These are phyloP conservation scores for Onychostruthus taczanowskii DNA, from an alignment of 2,113 vertebrate species.

Conservation along the genomic window DNA sequence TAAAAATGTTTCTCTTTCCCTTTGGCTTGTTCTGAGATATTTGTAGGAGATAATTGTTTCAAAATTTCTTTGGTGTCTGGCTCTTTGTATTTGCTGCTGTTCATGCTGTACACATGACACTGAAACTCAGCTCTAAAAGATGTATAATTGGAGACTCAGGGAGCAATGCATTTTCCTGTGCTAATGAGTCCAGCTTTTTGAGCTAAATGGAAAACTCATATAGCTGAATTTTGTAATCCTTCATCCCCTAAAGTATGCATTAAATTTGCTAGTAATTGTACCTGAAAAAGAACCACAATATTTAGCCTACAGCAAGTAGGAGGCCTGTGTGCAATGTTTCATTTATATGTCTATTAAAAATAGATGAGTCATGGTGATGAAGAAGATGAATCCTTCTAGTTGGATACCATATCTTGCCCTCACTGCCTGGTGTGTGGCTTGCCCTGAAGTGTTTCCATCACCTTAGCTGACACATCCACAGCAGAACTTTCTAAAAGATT, in stretches of 20 bases:
- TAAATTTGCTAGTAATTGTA: neutral
- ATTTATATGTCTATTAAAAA: slow-evolving; percentile 7
- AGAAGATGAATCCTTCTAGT: neutral
- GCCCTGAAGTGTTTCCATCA: neutral
- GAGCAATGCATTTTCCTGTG: neutral
- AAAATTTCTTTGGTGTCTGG: neutral
- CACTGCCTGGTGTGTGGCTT: neutral
- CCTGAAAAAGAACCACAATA: neutral
- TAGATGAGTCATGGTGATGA: neutral
- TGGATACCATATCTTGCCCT: neutral
- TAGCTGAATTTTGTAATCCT: neutral
- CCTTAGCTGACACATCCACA: neutral
- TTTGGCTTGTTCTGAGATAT: slow-evolving; percentile 37
- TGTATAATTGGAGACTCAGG: neutral
- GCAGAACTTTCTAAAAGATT: neutral
- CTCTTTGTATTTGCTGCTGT: neutral
- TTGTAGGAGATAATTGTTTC: slow-evolving; percentile 9
- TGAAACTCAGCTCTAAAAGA: neutral
- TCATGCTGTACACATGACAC: neutral
- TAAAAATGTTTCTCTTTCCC: slow-evolving; percentile 7
- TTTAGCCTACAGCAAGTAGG: neutral
- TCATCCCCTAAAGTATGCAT: neutral
- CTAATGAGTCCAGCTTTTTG: neutral
- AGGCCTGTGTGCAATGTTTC: neutral
- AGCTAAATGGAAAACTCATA: neutral